These are phyloP conservation scores for Andrena praecox DNA, from an alignment of 2,888 invertebrate genomes.

Conservation along the genomic window DNA sequence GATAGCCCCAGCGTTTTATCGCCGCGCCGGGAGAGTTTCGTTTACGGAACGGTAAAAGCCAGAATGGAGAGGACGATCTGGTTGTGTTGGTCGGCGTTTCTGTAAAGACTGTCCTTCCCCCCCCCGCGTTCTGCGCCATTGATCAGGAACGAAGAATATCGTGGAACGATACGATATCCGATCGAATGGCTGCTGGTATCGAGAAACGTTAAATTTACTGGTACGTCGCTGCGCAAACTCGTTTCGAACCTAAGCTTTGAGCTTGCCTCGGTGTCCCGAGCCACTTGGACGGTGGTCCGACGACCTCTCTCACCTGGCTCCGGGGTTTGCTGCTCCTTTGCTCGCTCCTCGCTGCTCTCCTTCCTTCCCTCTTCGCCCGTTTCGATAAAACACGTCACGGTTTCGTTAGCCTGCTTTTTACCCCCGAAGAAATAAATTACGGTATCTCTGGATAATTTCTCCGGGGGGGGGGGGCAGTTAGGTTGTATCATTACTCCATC, in stretches of 20 bases:
- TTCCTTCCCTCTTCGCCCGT: neutral
- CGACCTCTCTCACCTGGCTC: slow-evolving; percentile 29
- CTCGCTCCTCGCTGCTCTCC: slow-evolving; percentile 7
- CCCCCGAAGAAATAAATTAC: neutral
- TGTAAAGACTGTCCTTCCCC: slow-evolving; percentile 28
- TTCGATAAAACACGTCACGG: slow-evolving; percentile 12
- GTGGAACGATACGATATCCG: slow-evolving; percentile 60
- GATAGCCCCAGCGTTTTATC: slow-evolving; percentile 43
- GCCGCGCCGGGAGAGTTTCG: slow-evolving; percentile 36
- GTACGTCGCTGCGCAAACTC: slow-evolving; percentile 53
- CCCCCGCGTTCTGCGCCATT: slow-evolving; percentile 58
- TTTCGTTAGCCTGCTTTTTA: slow-evolving; percentile 14
- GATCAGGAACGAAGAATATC: slow-evolving; percentile 64
- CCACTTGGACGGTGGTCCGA: slow-evolving; percentile 49
- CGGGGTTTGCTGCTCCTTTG: slow-evolving; percentile 33
- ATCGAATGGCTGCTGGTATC: slow-evolving; percentile 62
- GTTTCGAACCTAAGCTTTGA: slow-evolving; percentile 53
- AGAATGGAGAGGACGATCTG: slow-evolving; percentile 34
- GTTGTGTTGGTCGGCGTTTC: slow-evolving; percentile 46
- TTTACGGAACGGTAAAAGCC: slow-evolving; percentile 27
- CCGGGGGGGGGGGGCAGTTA: neutral
- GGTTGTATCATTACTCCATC: neutral
- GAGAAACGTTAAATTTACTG: slow-evolving; percentile 70
- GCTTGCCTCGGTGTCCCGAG: slow-evolving; percentile 34
- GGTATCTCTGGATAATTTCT: neutral